Evolutionary conservation across 1,140 invertebrate genomes (phyloP), one percentile per base, ranked within the genome.

Genomic region (Leptoteleia sp.): DNA sequence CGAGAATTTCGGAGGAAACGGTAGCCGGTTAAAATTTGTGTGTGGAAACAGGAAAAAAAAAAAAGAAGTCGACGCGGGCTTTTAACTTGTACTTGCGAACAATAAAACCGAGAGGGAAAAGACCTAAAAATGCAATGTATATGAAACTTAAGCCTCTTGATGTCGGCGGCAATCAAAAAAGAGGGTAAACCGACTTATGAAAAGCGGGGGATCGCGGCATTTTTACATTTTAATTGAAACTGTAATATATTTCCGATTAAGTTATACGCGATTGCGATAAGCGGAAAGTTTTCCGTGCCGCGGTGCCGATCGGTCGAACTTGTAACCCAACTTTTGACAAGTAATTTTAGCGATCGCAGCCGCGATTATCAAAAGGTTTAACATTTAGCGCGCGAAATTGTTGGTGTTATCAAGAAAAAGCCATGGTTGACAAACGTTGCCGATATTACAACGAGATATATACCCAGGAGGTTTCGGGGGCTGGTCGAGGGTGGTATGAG

Each of bases 401-500:
- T 68, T 42, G 25, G 50, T 73, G 48, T 79, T 72, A 83, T 82
- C 78, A 80, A 82, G 82, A 83, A 83, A n/a, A n/a, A n/a, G 82
- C 82, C 83, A 83, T 84, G 80, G 62, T 81, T 78, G 81, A 81
- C 81, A 83, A 87, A 84, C 76, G 83, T 83, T 76, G 81, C 68
- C 79, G 57, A 80, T 80, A 76, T 76, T 65, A 76, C 57, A 80
- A 70, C 76, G 82, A 79, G 83, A 76, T 80, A 76, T 76, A 68
- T 76, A 68, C 72, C 73, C 71, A 54, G 70, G 78, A 72, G 75
- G 77, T 80, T 80, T 81, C 79, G 81, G 87, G 83, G 85, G 81
- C 82, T 86, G 85, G 86, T 83, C 82, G 84, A 85, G 83, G 83
- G 85, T 88, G 86, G 87, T 87, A 84, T 87, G 87, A 87, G 87